These are phyloP conservation scores for Butorides virescens DNA, from an alignment of 2,113 vertebrate genomes.

Conservation along the genomic window DNA sequence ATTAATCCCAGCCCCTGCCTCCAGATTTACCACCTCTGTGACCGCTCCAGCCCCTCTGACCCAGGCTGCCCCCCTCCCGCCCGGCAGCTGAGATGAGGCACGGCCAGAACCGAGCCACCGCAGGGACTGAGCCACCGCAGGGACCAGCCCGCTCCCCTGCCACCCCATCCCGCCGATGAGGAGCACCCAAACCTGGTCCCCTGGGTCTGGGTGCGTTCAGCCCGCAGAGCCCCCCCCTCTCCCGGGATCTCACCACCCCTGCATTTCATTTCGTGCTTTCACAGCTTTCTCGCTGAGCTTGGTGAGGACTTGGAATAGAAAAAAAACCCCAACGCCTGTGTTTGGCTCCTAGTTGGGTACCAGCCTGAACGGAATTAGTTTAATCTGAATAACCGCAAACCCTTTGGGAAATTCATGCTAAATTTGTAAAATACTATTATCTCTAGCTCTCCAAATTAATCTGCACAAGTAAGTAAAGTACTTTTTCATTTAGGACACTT, in stretches of 20 bases:
- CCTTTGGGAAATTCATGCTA: not conserved
- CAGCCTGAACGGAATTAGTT: not conserved
- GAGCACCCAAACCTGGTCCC: not conserved
- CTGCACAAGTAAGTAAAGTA: not conserved
- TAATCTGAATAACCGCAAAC: not conserved
- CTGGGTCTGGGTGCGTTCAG: not conserved
- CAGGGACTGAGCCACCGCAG: not conserved
- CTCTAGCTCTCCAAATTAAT: not conserved
- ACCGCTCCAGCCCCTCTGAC: not conserved
- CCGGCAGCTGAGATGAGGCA: not conserved
- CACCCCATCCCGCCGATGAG: not conserved
- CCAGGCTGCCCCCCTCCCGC: not conserved
- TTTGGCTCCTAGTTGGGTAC: not conserved
- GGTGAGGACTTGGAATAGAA: not conserved
- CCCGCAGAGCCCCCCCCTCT: not conserved
- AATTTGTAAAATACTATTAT: not conserved
- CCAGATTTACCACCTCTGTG: not conserved
- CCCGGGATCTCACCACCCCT: rapidly evolving
- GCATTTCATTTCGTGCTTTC: rapidly evolving
- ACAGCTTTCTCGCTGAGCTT: not conserved
- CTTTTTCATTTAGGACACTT: not conserved
- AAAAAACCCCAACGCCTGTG: not conserved
- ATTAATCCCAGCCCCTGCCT: not conserved
- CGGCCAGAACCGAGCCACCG: too few species aligned
- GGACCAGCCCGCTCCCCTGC: not conserved